phyloP scores from a whole-genome alignment of 2,797 vertebrate species.

The Mormyrus hasselquistii region DNA sequence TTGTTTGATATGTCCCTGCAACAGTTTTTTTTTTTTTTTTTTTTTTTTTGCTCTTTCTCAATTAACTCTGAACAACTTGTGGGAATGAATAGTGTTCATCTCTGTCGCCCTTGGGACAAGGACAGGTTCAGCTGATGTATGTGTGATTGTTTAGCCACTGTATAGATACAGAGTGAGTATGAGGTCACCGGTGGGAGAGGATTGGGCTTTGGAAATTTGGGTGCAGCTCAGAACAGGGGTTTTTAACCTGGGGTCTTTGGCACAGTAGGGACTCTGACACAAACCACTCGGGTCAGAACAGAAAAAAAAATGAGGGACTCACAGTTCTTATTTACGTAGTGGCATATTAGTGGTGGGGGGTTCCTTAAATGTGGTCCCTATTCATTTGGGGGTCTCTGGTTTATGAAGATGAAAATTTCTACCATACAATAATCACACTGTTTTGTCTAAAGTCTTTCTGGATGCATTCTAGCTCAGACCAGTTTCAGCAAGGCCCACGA shows the following conservation, averaged over 20 bases:
- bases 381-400: background rate
- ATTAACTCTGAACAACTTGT: conserved; percentile 6
- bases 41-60: background rate
- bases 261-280: background rate
- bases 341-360: background rate
- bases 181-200: background rate
- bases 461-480: background rate
- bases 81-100: conserved; percentile 15
- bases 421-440: background rate
- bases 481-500: background rate
- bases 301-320: background rate
- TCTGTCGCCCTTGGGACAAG: background rate
- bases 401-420: background rate
- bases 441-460: background rate
- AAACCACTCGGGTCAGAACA: background rate
- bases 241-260: background rate
- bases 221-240: background rate
- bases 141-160: conserved; percentile 1
- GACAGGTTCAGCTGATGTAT: conserved; percentile 8
- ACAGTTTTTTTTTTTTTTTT: background rate
- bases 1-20: background rate
- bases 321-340: background rate
- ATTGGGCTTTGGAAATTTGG: background rate
- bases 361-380: background rate
- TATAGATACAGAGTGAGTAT: background rate